Conservation (phyloP, 2,113 vertebrate species). For the Telmatochromis bifrenatus region DNA sequence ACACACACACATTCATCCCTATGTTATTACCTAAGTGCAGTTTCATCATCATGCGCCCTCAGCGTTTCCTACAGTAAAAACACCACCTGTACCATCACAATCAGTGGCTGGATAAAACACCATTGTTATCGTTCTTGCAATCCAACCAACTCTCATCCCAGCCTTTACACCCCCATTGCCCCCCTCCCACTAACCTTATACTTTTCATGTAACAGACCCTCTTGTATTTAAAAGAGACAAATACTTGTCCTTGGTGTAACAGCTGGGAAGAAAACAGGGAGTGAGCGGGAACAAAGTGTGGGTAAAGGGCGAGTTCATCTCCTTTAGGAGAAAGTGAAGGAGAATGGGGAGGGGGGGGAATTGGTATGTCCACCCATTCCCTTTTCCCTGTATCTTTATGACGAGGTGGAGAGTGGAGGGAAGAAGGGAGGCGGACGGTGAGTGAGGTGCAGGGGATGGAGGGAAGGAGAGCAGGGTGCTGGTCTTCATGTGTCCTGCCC, state of each 20-base stretch:
- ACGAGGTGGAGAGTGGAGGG: conserved; percentile 50
- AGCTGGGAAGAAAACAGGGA: conserved; percentile 11
- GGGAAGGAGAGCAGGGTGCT: conserved; percentile 58
- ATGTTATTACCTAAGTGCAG: conserved; percentile 35
- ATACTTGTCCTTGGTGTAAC: conserved; percentile 27
- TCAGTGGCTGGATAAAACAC: conserved; percentile 44
- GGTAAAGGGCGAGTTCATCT: conserved; percentile 11
- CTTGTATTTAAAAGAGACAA: conserved; percentile 45
- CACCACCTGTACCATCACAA: conserved; percentile 46
- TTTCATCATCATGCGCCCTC: conserved; percentile 37
- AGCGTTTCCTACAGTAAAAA: conserved; percentile 53
- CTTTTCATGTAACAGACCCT: conserved; percentile 40
- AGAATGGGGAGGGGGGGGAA: background rate
- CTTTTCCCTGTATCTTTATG: conserved; percentile 5
- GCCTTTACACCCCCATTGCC: background rate
- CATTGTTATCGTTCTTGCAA: background rate
- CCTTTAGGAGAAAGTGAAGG: conserved; percentile 5
- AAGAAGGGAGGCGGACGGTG: conserved; percentile 69
- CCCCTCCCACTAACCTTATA: background rate
- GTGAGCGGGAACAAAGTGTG: background rate
- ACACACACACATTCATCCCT: conserved; percentile 1
- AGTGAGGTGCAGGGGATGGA: conserved; percentile 57
- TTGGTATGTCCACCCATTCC: background rate
- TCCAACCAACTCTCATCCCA: background rate
- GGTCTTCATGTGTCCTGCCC: conserved; percentile 90